These are phyloP conservation scores for Ericerus pela DNA, from an alignment of 1,140 invertebrate genomes.

Conservation along the genomic window DNA sequence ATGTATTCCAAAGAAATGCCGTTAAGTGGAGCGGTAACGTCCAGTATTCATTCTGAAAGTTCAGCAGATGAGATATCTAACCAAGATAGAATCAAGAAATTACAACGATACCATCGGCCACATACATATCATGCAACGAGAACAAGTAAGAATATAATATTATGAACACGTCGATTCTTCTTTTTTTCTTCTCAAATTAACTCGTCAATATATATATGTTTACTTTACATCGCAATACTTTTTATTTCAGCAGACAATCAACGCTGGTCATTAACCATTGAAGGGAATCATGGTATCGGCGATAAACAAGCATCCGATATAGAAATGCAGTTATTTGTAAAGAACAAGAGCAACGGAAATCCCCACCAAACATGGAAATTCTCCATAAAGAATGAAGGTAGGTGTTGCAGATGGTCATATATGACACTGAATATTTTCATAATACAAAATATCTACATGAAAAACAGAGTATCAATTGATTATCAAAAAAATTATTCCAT, in stretches of 20 bases:
- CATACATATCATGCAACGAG: background rate
- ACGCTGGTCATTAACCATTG: background rate
- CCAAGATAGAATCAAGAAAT: background rate
- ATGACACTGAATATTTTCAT: no score
- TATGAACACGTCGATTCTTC: no score
- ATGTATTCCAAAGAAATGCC: background rate
- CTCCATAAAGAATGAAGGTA: background rate
- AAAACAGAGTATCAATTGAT: no score
- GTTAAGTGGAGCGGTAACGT: background rate
- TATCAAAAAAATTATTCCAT: no score
- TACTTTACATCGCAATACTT: background rate
- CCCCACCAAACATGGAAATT: background rate
- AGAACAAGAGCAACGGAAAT: background rate
- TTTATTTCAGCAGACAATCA: background rate
- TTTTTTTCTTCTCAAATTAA: no score
- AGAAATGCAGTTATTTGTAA: background rate
- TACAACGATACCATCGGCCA: background rate
- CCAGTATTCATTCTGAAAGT: background rate
- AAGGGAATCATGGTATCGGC: background rate
- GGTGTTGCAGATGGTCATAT: no score
- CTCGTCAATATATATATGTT: background rate
- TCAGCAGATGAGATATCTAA: background rate
- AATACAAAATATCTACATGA: no score
- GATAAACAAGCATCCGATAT: background rate
- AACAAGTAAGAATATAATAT: conserved; percentile 11